Evolutionary conservation across 1,140 invertebrate species (phyloP).

Genomic region (Drosophila prosaltans): DNA sequence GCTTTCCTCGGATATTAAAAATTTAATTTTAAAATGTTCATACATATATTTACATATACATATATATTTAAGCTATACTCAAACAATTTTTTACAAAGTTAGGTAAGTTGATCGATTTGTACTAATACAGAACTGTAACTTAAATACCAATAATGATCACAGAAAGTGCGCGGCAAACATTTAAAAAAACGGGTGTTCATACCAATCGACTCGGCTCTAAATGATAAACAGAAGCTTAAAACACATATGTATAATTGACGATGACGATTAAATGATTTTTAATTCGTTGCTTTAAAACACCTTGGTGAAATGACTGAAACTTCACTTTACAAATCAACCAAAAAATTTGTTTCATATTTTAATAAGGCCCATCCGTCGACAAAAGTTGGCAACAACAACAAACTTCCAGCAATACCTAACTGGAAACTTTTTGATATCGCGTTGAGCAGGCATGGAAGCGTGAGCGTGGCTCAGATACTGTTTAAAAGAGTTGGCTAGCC

Average conservation of each 20-base stretch:
- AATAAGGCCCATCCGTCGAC: slow-evolving; percentile 73
- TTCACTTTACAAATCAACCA: slow-evolving; percentile 24
- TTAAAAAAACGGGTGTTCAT: too few relatives aligned
- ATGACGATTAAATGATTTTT: slow-evolving; percentile 56
- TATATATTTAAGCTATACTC: too few relatives aligned
- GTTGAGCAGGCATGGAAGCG: slow-evolving; percentile 13
- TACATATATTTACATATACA: too few relatives aligned
- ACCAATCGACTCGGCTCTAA: too few relatives aligned
- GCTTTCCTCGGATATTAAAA: background rate
- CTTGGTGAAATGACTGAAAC: background rate
- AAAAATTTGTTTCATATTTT: slow-evolving; percentile 49
- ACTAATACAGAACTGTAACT: too few relatives aligned
- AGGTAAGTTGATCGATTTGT: too few relatives aligned
- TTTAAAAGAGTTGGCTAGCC: slow-evolving; percentile 67
- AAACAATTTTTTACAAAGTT: too few relatives aligned
- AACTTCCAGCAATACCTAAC: slow-evolving; percentile 81
- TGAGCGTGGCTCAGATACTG: slow-evolving; percentile 26
- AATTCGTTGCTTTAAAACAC: slow-evolving; percentile 35
- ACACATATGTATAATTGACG: background rate
- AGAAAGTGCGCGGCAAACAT: too few relatives aligned
- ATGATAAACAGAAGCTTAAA: too few relatives aligned
- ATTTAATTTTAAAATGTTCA: too few relatives aligned
- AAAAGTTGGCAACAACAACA: slow-evolving; percentile 68
- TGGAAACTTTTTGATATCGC: slow-evolving; percentile 75
- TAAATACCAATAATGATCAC: too few relatives aligned